Percentiles rank a stretch among this genome's conserved stretches.
phyloP scores from a whole-genome alignment of 2,113 vertebrate genomes.

The Lophura nycthemera region DNA sequence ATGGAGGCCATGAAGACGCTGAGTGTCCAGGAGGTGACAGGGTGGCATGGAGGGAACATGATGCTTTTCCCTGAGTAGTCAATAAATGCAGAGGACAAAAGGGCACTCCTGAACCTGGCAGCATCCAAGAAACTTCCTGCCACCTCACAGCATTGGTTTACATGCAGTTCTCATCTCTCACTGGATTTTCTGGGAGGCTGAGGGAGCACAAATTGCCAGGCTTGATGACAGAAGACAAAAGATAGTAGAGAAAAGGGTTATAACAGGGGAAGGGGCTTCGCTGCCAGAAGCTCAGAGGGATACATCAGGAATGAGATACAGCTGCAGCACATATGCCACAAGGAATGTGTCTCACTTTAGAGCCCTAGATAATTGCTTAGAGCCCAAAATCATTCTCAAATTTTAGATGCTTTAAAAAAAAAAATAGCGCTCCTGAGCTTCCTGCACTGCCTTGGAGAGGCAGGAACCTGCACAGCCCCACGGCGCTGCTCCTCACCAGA shows the following conservation, averaged over 20 bases:
- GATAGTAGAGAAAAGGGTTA: not conserved
- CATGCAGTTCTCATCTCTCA: not conserved
- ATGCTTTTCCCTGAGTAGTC: not conserved
- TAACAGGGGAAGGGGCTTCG: not conserved
- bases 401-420: not conserved
- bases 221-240: not conserved
- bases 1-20: not conserved
- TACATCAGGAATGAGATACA: not conserved
- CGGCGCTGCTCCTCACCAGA: too few relatives aligned
- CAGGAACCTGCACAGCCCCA: too few relatives aligned
- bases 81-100: not conserved
- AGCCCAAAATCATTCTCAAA: not conserved
- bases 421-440: not conserved
- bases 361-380: not conserved
- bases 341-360: rapidly evolving
- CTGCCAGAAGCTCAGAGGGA: not conserved
- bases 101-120: not conserved
- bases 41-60: too few relatives aligned
- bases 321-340: not conserved
- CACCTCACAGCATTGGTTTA: not conserved
- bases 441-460: not conserved
- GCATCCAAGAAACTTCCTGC: not conserved
- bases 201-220: not conserved
- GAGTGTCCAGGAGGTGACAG: not conserved
- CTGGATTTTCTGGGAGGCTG: not conserved